A percentile compares a stretch with the other conserved stretches of the same genome.
phyloP scores from a whole-genome alignment of 2,888 invertebrate genomes.

The Drosophila anomalipes region DNA sequence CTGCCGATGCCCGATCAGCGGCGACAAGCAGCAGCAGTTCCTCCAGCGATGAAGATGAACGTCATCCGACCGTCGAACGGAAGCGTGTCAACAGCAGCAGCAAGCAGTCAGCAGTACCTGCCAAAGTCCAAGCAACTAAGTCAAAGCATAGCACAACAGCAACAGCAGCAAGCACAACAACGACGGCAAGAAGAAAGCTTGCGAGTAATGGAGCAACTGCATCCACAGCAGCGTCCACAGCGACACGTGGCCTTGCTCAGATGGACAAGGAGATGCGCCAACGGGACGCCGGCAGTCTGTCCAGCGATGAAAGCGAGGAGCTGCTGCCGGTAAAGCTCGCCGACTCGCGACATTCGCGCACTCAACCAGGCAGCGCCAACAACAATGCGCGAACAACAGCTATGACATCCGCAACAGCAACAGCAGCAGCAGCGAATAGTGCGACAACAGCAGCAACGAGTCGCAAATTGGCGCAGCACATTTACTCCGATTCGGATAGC shows the following conservation, averaged over 20 bases:
- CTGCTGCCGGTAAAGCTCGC: conserved; percentile 87
- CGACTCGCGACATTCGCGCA: conserved; percentile 35
- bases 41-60: conserved; percentile 52
- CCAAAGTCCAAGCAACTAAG: conserved; percentile 72
- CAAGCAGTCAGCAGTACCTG: conserved; percentile 70
- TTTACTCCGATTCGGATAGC: conserved; percentile 92
- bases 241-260: conserved; percentile 86
- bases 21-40: conserved; percentile 57
- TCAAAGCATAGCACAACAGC: conserved; percentile 63
- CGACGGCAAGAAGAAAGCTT: conserved; percentile 43
- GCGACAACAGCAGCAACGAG: conserved; percentile 21
- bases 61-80: conserved; percentile 18
- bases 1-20: conserved; percentile 50
- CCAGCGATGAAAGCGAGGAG: conserved; percentile 95
- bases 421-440: conserved; percentile 5
- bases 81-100: conserved; percentile 49
- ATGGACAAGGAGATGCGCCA: conserved; percentile 91
- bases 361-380: conserved; percentile 6
- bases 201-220: conserved; percentile 36
- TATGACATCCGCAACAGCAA: conserved; percentile 6
- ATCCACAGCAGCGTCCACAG: conserved; percentile 32
- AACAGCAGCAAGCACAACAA: conserved; percentile 30
- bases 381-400: conserved; percentile 3
- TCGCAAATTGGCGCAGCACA: conserved; percentile 88
- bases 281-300: conserved; percentile 87